These are phyloP conservation scores for Trematomus loennbergii DNA, from an alignment of 2,113 vertebrate genomes.

Conservation along the genomic window DNA sequence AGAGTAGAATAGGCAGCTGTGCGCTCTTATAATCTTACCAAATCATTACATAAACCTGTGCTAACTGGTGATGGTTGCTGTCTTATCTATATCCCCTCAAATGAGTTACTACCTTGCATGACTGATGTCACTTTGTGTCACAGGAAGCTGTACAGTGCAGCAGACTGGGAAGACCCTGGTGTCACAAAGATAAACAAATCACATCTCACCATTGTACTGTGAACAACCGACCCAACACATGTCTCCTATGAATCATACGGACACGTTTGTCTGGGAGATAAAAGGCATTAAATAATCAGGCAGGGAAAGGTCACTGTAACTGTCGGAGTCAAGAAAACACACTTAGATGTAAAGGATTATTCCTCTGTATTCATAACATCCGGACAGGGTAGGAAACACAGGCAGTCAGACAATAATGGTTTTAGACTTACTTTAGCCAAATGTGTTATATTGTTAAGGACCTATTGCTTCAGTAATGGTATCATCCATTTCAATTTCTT, in stretches of 20 bases:
- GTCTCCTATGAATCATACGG: conserved; percentile 50
- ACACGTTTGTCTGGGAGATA: conserved; percentile 51
- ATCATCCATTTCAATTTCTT: not conserved
- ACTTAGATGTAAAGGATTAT: conserved; percentile 28
- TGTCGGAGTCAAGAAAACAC: conserved; percentile 2
- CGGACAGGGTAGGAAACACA: not conserved
- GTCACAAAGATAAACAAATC: conserved; percentile 49
- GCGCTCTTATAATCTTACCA: conserved; percentile 14
- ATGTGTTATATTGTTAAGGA: not conserved
- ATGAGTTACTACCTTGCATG: conserved; percentile 26
- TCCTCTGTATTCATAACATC: not conserved
- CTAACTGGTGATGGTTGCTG: conserved; percentile 18
- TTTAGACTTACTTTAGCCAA: not conserved
- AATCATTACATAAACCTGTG: conserved; percentile 20
- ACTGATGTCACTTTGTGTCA: conserved; percentile 42
- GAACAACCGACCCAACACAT: conserved; percentile 58
- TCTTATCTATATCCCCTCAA: conserved; percentile 21
- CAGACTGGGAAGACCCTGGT: conserved; percentile 26
- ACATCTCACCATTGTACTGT: conserved; percentile 49
- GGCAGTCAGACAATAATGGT: not conserved
- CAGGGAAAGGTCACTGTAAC: conserved; percentile 31
- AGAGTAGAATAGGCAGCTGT: conserved; percentile 28
- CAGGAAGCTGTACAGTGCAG: conserved; percentile 57
- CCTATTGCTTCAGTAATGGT: not conserved
- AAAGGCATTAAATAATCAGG: conserved; percentile 50